Evolutionary conservation across 2,797 vertebrate genomes (phyloP).

Genomic region (Danionella dracula): DNA sequence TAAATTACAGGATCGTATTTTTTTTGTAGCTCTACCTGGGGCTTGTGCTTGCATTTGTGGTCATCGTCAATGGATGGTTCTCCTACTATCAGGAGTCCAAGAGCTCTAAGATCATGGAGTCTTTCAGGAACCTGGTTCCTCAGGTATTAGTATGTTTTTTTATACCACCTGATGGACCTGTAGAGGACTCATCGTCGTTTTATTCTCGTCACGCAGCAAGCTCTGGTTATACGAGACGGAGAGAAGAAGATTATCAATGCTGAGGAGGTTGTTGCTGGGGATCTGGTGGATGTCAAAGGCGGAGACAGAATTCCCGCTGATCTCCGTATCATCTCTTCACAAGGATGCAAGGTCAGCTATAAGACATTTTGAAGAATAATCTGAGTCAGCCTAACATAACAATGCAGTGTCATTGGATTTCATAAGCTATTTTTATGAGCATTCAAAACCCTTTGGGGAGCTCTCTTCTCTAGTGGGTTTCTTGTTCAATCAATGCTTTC

Average conservation of each 20-base stretch:
- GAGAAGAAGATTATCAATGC: slow-evolving; percentile 89
- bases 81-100: slow-evolving; percentile 90
- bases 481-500: not conserved
- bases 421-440: too few relatives aligned
- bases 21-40: slow-evolving; percentile 79
- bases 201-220: slow-evolving; percentile 73
- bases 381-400: too few relatives aligned
- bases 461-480: too few relatives aligned
- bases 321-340: slow-evolving; percentile 81
- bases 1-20: not conserved
- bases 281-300: slow-evolving; percentile 91
- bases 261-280: slow-evolving; percentile 84
- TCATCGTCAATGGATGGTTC: slow-evolving; percentile 87
- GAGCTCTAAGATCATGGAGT: slow-evolving; percentile 89
- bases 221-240: slow-evolving; percentile 86
- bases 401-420: too few relatives aligned
- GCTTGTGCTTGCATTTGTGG: slow-evolving; percentile 78
- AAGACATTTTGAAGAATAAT: too few relatives aligned
- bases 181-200: not conserved
- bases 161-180: not conserved
- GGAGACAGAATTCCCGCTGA: slow-evolving; percentile 94
- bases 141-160: slow-evolving; percentile 63
- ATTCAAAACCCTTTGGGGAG: too few relatives aligned
- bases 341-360: slow-evolving; percentile 84
- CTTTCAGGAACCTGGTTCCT: slow-evolving; percentile 86